Conservation (phyloP, 2,888 invertebrate genomes). For the Malachius bipustulatus region DNA sequence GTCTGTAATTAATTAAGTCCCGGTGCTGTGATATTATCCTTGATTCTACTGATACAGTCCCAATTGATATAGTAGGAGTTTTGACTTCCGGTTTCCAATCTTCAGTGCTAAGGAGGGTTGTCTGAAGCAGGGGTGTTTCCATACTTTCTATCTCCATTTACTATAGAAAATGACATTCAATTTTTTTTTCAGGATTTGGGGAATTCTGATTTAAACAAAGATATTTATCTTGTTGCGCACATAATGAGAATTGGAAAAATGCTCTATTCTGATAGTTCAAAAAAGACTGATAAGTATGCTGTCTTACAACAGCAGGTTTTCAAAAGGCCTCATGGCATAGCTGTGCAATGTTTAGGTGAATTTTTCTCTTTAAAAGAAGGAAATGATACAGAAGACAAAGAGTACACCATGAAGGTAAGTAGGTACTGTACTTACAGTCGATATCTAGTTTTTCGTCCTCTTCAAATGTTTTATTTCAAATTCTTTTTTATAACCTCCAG, state of each 20-base stretch:
- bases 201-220: conserved; percentile 69
- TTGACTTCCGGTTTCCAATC: too few relatives aligned
- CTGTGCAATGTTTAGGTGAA: conserved; percentile 64
- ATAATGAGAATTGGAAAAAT: conserved; percentile 83
- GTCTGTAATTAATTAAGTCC: too few relatives aligned
- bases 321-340: conserved; percentile 77
- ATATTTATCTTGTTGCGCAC: conserved; percentile 80
- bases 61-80: too few relatives aligned
- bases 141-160: too few relatives aligned
- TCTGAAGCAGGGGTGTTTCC: too few relatives aligned
- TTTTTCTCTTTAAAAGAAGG: conserved; percentile 45
- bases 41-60: too few relatives aligned
- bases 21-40: too few relatives aligned
- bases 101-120: too few relatives aligned
- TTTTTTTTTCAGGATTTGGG: conserved; percentile 56
- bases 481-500: too few relatives aligned
- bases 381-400: conserved; percentile 55
- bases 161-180: too few relatives aligned
- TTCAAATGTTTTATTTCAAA: too few relatives aligned
- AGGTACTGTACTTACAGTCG: too few relatives aligned
- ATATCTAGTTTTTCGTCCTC: conserved; percentile 2
- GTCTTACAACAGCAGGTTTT: conserved; percentile 39
- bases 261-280: conserved; percentile 48
- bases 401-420: conserved; percentile 62
- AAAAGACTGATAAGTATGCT: conserved; percentile 37